A percentile compares a stretch with the other conserved stretches of the same genome.
phyloP scores from a whole-genome alignment of 2,888 invertebrate species.

The Lapara coniferarum region DNA sequence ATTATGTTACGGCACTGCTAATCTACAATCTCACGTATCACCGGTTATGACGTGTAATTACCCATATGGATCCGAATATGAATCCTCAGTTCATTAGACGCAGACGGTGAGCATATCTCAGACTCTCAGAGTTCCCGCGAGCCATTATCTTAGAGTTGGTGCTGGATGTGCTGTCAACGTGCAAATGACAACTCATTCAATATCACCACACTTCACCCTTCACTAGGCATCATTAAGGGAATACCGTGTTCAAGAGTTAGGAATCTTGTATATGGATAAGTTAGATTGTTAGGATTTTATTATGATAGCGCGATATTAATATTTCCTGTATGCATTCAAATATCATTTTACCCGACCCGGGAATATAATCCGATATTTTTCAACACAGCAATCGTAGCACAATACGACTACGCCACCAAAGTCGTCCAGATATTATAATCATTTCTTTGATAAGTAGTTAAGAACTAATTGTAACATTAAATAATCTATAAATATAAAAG shows the following conservation, averaged over 20 bases:
- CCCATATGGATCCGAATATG: neutral
- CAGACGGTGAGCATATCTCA: constrained; percentile 33
- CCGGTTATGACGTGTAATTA: neutral
- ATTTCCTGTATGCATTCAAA: too few species aligned
- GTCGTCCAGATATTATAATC: too few species aligned
- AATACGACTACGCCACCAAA: too few species aligned
- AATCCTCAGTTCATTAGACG: constrained; percentile 40
- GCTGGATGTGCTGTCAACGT: constrained; percentile 56
- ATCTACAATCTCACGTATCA: too few species aligned
- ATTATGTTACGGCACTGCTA: too few species aligned
- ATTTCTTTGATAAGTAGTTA: too few species aligned
- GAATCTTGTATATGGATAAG: constrained; percentile 18
- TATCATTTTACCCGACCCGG: too few species aligned
- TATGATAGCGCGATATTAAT: neutral
- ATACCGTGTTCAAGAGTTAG: constrained; percentile 7
- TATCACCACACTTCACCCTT: constrained; percentile 55
- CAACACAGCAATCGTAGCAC: too few species aligned
- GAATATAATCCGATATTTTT: too few species aligned
- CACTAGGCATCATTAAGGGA: constrained; percentile 57
- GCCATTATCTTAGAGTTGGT: constrained; percentile 40
- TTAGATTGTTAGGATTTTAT: neutral
- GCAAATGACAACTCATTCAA: constrained; percentile 70
- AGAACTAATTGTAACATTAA: too few species aligned
- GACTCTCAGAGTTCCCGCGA: constrained; percentile 35
- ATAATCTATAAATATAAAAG: too few species aligned